phyloP scores from a whole-genome alignment of 1,140 invertebrate genomes.

The Drosophila pectinifera region DNA sequence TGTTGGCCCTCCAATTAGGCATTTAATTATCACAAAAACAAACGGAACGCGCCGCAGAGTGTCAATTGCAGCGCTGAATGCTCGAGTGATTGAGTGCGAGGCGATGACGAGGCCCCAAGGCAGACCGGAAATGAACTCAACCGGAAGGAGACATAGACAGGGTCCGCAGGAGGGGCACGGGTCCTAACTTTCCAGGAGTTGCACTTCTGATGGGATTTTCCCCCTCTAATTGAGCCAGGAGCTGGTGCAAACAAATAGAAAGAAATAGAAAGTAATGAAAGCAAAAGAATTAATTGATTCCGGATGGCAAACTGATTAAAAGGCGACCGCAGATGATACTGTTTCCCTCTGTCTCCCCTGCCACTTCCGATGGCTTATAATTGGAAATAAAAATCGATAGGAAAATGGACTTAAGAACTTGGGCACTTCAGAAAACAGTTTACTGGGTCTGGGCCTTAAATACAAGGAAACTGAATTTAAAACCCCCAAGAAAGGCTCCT shows the following conservation, averaged over 20 bases:
- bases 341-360: neutral
- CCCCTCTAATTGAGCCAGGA: constrained; percentile 11
- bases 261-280: neutral
- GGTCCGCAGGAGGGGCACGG: too few species aligned
- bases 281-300: neutral
- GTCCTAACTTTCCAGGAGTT: constrained; percentile 16
- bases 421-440: too few species aligned
- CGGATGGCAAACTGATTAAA: constrained; percentile 18
- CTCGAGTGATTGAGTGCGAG: constrained; percentile 22
- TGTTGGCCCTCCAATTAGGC: constrained; percentile 37
- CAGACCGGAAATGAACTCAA: constrained; percentile 20
- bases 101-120: constrained; percentile 3
- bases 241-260: constrained; percentile 4
- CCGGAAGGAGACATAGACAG: too few species aligned
- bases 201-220: neutral
- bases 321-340: neutral
- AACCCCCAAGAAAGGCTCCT: too few species aligned
- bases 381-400: neutral
- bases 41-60: constrained; percentile 17
- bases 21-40: constrained; percentile 40
- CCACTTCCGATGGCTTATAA: constrained; percentile 13
- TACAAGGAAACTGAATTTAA: neutral
- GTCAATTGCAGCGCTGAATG: constrained; percentile 37
- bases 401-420: too few species aligned
- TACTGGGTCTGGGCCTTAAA: too few species aligned